Evolutionary conservation across 2,797 vertebrate genomes (phyloP), one percentile per base, ranked within the genome.

Genomic region (Pagetopsis macropterus): DNA sequence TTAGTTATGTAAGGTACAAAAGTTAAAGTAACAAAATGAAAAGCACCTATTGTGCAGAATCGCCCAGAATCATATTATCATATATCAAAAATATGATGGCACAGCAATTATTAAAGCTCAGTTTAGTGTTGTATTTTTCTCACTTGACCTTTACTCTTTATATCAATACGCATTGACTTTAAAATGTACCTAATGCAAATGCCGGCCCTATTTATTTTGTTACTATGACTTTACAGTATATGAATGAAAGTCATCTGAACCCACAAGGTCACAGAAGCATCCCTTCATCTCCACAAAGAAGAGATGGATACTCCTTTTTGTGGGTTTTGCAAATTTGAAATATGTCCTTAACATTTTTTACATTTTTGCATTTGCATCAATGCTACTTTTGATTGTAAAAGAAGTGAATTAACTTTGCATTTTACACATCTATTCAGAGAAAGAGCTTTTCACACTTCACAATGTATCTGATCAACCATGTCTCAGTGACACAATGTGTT

Each of bases 401-500:
- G 45, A 37, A 13, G 19, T 33, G 6, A 16, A 14, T 21, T 51
- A 19, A 37, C n/a, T 33, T 21, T 50, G 40, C 33, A 2, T 9
- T 48, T 48, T 6, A 33, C 23, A 43, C n/a, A 43, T 10, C 12
- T 48, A 3, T 65, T 62, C 5, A 11, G 45, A 51, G 9, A 56
- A 45, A 51, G 31, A 21, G 23, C 43, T 27, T 33, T 63, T 60
- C 8, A 12, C 40, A n/a, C 27, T 40, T 51, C 3, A 45, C 13
- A n/a, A 4, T 43, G 23, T 10, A 16, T 51, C 33, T 16, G 52
- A 44, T 51, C 56, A 44, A 19, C n/a, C 15, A 23, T 23, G 17
- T 54, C 54, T 51, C 10, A 55, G 44, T 40, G 16, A 65, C 27
- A 64, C 15, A 12, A 55, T 16, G 49, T 46, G 13, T 73, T 67